These are phyloP conservation scores for Marasmarcha lunaedactyla DNA, from an alignment of 2,888 invertebrate genomes.

Conservation along the genomic window DNA sequence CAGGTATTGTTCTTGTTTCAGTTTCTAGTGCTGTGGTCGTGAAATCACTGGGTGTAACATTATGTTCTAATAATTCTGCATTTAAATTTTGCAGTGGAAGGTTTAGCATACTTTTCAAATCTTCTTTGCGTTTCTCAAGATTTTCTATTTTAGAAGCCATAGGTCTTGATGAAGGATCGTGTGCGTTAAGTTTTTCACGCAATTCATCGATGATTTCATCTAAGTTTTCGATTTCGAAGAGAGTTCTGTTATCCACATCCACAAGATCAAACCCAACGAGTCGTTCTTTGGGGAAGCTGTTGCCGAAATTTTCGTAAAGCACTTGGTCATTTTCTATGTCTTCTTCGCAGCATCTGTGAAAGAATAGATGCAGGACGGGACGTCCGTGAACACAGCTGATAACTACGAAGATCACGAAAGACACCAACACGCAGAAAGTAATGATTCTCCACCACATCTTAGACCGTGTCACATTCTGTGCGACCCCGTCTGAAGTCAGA, in stretches of 20 bases:
- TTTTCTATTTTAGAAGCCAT: too few relatives aligned
- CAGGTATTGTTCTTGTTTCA: too few relatives aligned
- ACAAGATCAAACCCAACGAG: conserved; percentile 30
- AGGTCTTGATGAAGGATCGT: too few relatives aligned
- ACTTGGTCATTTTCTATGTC: conserved; percentile 52
- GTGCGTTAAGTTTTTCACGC: too few relatives aligned
- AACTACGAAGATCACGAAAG: conserved; percentile 40
- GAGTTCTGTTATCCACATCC: conserved; percentile 22
- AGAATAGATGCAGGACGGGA: conserved; percentile 41
- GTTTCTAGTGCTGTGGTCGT: too few relatives aligned
- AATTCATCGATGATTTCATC: conserved; percentile 18
- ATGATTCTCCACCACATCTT: conserved; percentile 52
- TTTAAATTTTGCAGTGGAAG: too few relatives aligned
- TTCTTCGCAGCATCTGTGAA: conserved; percentile 43
- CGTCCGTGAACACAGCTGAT: conserved; percentile 42
- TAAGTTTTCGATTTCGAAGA: conserved; percentile 21
- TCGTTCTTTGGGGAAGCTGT: conserved; percentile 43
- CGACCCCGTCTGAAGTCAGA: too few relatives aligned
- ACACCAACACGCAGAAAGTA: conserved; percentile 45
- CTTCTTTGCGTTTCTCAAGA: too few relatives aligned
- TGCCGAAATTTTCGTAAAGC: conserved; percentile 42
- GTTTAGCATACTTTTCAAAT: too few relatives aligned
- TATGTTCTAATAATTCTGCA: too few relatives aligned
- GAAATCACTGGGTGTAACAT: too few relatives aligned
- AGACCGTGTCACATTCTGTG: conserved; percentile 5